Evolutionary conservation across 30 jellyfish, hydroid and myxozoan species (phyloP).

Genomic region (Sanderia malayensis): DNA sequence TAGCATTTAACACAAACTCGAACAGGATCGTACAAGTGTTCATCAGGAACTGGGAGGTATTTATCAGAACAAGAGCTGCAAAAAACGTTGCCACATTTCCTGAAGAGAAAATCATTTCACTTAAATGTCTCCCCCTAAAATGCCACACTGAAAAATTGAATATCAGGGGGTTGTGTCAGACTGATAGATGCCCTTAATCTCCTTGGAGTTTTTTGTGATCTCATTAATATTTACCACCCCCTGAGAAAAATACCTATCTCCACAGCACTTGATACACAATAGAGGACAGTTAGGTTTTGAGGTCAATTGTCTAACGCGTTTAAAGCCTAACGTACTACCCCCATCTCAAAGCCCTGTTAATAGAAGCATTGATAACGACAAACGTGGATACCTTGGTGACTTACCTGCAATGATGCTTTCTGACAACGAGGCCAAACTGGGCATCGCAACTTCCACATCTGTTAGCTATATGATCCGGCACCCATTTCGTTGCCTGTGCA

Average conservation of each 20-base stretch:
- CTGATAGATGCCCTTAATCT: too few relatives aligned
- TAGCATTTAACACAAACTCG: conserved; percentile 83
- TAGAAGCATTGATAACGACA: too few relatives aligned
- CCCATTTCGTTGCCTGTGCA: conserved; percentile 88
- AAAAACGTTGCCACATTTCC: conserved; percentile 90
- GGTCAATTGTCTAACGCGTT: too few relatives aligned
- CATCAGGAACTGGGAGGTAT: conserved; percentile 86
- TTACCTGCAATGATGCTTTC: conserved; percentile 95
- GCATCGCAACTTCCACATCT: conserved; percentile 72
- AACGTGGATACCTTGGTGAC: too few relatives aligned
- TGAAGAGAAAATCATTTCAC: too few relatives aligned
- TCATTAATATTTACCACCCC: neutral
- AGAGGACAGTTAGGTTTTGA: neutral
- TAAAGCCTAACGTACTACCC: too few relatives aligned
- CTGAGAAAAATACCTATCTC: neutral
- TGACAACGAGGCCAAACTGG: conserved; percentile 56
- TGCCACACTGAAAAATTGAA: too few relatives aligned
- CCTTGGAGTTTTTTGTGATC: too few relatives aligned
- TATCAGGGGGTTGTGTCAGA: too few relatives aligned
- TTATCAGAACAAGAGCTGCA: conserved; percentile 76
- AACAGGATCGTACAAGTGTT: conserved; percentile 84
- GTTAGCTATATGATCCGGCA: conserved; percentile 82
- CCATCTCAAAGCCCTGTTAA: too few relatives aligned
- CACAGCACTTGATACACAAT: neutral
- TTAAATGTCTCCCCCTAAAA: too few relatives aligned